Evolutionary conservation across 1,140 invertebrate species (phyloP).

Genomic region (Drosophila takahashii): DNA sequence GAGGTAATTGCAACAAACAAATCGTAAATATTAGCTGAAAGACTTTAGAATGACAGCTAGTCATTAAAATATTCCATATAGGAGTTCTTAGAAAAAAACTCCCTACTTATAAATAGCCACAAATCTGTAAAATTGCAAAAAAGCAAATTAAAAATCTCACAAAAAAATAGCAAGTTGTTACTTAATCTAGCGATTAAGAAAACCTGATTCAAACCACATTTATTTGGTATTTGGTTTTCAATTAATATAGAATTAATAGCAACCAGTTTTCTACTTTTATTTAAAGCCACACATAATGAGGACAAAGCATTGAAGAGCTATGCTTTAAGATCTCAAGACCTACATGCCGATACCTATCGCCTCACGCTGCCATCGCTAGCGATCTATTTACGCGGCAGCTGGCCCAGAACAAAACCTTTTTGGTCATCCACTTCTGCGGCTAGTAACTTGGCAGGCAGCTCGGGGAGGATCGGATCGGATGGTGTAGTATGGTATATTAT

Average conservation of each 20-base stretch:
- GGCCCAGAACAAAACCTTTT: constrained; percentile 14
- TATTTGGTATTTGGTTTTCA: no score
- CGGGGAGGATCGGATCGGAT: constrained; percentile 6
- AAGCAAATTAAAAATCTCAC: not conserved
- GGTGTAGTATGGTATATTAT: not conserved
- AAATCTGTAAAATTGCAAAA: not conserved
- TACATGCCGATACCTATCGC: not conserved
- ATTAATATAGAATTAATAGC: no score
- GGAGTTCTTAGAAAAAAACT: not conserved
- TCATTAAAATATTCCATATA: not conserved
- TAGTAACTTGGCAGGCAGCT: constrained; percentile 30
- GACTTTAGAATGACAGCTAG: not conserved
- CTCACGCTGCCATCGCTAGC: constrained; percentile 26
- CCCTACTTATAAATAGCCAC: not conserved
- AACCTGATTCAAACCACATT: no score
- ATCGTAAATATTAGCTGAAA: not conserved
- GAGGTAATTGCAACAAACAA: not conserved
- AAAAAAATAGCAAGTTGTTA: not conserved
- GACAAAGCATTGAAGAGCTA: not conserved
- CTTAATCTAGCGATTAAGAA: no score
- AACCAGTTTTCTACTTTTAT: not conserved
- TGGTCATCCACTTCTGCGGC: constrained; percentile 26
- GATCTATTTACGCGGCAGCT: constrained; percentile 34
- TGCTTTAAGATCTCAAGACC: no score
- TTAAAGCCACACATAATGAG: not conserved